phyloP scores from a whole-genome alignment of 1,140 invertebrate genomes.

The Neotoxoptera formosana region DNA sequence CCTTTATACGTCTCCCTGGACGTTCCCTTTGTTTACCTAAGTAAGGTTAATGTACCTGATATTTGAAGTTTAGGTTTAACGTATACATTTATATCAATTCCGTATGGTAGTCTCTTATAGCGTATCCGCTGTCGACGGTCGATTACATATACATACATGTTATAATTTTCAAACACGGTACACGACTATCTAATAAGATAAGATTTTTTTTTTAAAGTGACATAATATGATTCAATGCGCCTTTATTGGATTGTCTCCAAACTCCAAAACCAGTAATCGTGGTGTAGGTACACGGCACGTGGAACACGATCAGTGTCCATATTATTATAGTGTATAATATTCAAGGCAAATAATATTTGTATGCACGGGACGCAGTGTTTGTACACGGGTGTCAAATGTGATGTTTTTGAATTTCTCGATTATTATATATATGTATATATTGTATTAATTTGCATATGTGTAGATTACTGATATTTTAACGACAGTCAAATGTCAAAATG shows the following conservation, averaged over 20 bases:
- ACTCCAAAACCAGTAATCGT: neutral
- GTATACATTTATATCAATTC: neutral
- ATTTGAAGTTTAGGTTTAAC: neutral
- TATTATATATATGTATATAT: neutral
- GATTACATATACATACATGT: neutral
- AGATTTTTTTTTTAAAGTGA: neutral
- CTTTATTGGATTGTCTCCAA: neutral
- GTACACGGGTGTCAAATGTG: neutral
- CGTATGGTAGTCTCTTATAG: neutral
- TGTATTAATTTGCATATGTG: neutral
- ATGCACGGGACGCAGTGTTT: neutral
- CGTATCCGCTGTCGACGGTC: neutral
- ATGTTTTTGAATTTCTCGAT: neutral
- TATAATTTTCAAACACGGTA: neutral
- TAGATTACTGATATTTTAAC: neutral
- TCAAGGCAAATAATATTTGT: conserved; percentile 7
- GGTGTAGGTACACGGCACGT: neutral
- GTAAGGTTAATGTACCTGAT: conserved; percentile 35
- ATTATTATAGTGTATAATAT: neutral
- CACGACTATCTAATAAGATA: neutral
- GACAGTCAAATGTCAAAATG: neutral
- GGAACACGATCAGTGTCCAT: neutral
- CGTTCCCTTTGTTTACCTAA: conserved; percentile 6
- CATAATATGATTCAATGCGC: conserved; percentile 14
- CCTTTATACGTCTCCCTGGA: neutral